Conservation (phyloP, 2,797 vertebrate genomes). For the Melanotaenia pygmaea region DNA sequence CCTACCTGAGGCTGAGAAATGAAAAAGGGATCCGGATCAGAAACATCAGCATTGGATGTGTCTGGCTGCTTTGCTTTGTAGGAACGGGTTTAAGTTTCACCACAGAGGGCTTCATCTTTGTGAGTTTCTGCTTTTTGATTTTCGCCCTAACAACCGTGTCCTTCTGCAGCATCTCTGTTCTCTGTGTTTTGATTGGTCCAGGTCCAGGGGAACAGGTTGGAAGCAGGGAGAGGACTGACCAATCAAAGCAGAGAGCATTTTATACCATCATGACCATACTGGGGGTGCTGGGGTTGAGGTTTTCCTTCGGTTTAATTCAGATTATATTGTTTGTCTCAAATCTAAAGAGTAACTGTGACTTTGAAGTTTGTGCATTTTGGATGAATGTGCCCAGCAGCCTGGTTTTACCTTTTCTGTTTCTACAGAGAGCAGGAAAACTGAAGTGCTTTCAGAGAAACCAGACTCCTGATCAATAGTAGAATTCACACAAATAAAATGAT, state of each 20-base stretch:
- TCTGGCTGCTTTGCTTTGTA: slow-evolving; percentile 4
- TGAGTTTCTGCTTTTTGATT: slow-evolving; percentile 13
- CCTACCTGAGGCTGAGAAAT: slow-evolving; percentile 12
- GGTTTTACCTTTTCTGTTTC: slow-evolving; percentile 25
- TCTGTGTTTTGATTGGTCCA: slow-evolving; percentile 23
- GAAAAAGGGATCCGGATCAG: slow-evolving; percentile 15
- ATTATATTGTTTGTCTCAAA: too few species aligned
- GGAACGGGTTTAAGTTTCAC: slow-evolving; percentile 3
- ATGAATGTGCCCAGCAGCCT: slow-evolving; percentile 29
- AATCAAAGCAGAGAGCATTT: slow-evolving; percentile 20
- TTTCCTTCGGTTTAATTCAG: slow-evolving; percentile 15
- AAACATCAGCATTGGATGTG: neutral
- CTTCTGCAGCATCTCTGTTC: slow-evolving; percentile 25
- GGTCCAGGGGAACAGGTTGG: slow-evolving; percentile 7
- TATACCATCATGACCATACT: slow-evolving; percentile 18
- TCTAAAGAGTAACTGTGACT: too few species aligned
- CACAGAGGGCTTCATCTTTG: neutral
- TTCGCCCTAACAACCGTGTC: neutral
- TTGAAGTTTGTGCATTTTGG: neutral
- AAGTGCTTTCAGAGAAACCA: neutral
- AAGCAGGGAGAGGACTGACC: slow-evolving; percentile 1
- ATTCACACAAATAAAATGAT: neutral
- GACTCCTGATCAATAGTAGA: too few species aligned
- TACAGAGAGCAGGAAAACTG: slow-evolving; percentile 13
- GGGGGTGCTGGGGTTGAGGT: slow-evolving; percentile 13